Conservation (phyloP, 2,888 invertebrate genomes). For the Sinohyriopsis cumingii region DNA sequence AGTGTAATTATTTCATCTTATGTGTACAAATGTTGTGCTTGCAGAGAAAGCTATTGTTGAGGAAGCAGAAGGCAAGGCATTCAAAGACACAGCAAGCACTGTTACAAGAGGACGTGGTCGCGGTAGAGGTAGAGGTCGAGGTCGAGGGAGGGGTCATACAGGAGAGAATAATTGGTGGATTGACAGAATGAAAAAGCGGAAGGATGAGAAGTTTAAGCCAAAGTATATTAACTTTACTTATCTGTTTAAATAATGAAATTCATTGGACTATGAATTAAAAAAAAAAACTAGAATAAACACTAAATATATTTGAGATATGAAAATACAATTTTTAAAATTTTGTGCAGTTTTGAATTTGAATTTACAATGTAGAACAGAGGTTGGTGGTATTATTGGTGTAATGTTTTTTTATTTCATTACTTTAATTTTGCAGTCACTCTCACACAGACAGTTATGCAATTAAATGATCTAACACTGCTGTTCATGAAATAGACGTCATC, state of each 20-base stretch:
- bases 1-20: neutral
- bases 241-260: neutral
- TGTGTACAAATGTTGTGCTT: slow-evolving; percentile 2
- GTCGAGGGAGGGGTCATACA: slow-evolving; percentile 27
- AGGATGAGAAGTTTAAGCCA: slow-evolving; percentile 26
- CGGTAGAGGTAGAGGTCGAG: slow-evolving; percentile 21
- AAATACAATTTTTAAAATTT: no score
- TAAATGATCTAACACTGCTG: no score
- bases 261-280: neutral
- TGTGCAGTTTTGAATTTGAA: no score
- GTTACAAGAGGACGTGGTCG: slow-evolving; percentile 22
- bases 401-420: no score
- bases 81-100: neutral
- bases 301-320: no score
- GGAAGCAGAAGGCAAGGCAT: slow-evolving; percentile 38
- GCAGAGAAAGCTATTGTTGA: slow-evolving; percentile 38
- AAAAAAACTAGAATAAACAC: no score
- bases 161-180: slow-evolving; percentile 49
- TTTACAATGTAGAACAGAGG: no score
- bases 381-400: no score
- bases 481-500: no score
- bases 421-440: no score
- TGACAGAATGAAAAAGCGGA: slow-evolving; percentile 46
- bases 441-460: no score
- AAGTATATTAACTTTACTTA: slow-evolving; percentile 22